Base-by-base conservation (phyloP, 2,888 invertebrate species). In the Drosophila picticornis region DNA sequence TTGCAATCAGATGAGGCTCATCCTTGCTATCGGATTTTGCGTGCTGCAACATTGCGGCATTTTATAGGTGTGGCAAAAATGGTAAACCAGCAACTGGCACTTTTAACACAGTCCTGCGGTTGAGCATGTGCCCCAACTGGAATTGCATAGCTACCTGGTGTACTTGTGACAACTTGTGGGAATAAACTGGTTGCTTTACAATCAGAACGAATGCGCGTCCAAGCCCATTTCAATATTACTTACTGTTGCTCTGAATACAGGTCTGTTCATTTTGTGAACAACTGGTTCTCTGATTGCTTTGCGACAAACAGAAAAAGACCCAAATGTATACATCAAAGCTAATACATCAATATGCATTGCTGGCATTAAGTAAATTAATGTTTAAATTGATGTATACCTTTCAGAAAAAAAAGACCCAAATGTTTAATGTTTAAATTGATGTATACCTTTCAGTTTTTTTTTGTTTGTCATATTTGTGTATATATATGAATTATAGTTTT, bases 31-130 rank as follows among this genome's bases (percentile, higher is more conserved):
- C 52, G 55, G 69, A 70, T 81, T 81, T 77, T 60, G 57, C 63
- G 60, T 55, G 59, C 75, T 55, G 59, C 75, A 75, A 75, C 66
- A 64, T 69, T 77, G 75, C 69, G 63, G 72, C 59, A 64, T 72
- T 75, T 72, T 68, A 78, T 67, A 75, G 82, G 69, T 78, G 79
- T 80, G 64, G 77, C 75, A 73, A 57, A n/a, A 55, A 31, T 46
- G 60, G 52, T 40, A 57, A 78, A 40, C 64, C 63, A 51, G 13
- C 50, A 59, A 51, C n/a, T 16, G 36, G 22, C 55, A 38, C 56
- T 63, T 75, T 65, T 50, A 36, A 38, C 71, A 40, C 60, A 56
- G 51, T 57, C 29, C 36, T 75, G 70, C 34, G 64, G 75, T 59
- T 62, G 46, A 57, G 36, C 36, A 22, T 53, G 53, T 36, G 50